Percentiles rank a stretch among this genome's conserved stretches.
phyloP scores from a whole-genome alignment of 2,113 vertebrate species.

The Delphinus delphis region DNA sequence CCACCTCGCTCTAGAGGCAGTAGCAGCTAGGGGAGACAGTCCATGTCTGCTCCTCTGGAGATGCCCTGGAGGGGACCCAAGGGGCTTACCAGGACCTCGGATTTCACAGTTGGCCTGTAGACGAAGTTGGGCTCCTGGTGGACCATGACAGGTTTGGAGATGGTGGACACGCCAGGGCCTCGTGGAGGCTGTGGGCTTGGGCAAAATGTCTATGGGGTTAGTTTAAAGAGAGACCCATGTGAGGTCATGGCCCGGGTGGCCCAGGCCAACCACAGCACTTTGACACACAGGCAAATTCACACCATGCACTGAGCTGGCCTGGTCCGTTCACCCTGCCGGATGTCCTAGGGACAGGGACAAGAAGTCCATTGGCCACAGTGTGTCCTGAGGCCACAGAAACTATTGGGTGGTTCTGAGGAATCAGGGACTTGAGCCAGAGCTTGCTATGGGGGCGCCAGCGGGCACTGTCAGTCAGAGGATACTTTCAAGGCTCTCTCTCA shows the following conservation, averaged over 20 bases:
- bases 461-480: neutral
- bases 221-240: conserved; percentile 71
- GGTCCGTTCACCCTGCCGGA: neutral
- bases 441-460: neutral
- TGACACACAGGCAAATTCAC: conserved; percentile 43
- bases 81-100: conserved; percentile 92
- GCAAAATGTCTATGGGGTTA: conserved; percentile 90
- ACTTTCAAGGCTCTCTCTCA: neutral
- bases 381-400: neutral
- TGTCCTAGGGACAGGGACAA: neutral
- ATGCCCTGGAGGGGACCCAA: neutral
- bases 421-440: neutral
- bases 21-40: neutral
- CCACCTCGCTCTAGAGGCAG: neutral
- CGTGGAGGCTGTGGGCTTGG: conserved; percentile 94
- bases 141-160: conserved; percentile 97
- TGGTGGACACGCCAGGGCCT: conserved; percentile 88
- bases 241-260: neutral
- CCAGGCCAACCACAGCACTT: neutral
- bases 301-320: neutral
- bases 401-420: neutral
- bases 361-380: neutral
- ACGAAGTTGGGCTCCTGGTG: conserved; percentile 89
- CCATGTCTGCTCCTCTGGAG: neutral
- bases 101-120: conserved; percentile 89